Evolutionary conservation across 2,113 vertebrate species (phyloP).

Genomic region (Damaliscus lunatus): DNA sequence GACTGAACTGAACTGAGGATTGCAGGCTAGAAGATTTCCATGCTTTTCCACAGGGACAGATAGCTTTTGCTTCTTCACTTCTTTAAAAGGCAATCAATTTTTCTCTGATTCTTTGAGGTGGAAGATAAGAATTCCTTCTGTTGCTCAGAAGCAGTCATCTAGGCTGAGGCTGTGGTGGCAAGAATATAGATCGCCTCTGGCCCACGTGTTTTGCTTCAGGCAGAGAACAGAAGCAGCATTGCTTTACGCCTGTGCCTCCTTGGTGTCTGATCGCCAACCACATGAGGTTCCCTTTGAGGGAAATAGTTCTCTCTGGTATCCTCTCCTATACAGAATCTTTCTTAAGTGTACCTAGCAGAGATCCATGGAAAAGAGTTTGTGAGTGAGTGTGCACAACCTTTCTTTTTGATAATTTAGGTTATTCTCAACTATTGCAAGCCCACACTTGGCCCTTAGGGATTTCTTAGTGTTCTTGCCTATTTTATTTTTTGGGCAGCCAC

Average conservation of each 20-base stretch:
- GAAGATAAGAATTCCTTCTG: background rate
- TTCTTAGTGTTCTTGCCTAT: background rate
- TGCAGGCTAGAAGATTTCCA: background rate
- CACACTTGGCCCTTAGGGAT: background rate
- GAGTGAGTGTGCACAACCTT: background rate
- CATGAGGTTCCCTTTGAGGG: background rate
- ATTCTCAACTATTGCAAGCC: background rate
- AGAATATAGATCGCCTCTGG: background rate
- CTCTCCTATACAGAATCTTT: background rate
- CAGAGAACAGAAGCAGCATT: background rate
- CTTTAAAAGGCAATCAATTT: background rate
- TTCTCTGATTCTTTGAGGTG: background rate
- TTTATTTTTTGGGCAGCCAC: background rate
- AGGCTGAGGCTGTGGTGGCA: background rate
- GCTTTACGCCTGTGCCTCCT: background rate
- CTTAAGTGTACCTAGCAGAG: background rate
- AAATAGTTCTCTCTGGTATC: background rate
- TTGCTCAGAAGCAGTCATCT: background rate
- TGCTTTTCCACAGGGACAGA: background rate
- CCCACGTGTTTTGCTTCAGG: background rate
- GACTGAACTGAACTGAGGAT: background rate
- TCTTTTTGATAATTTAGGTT: background rate
- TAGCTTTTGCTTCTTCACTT: background rate
- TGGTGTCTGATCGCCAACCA: background rate
- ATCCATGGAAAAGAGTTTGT: background rate